These are phyloP conservation scores for Brachypodius melanocephalos DNA, from an alignment of 2,113 vertebrate species.

Conservation along the genomic window DNA sequence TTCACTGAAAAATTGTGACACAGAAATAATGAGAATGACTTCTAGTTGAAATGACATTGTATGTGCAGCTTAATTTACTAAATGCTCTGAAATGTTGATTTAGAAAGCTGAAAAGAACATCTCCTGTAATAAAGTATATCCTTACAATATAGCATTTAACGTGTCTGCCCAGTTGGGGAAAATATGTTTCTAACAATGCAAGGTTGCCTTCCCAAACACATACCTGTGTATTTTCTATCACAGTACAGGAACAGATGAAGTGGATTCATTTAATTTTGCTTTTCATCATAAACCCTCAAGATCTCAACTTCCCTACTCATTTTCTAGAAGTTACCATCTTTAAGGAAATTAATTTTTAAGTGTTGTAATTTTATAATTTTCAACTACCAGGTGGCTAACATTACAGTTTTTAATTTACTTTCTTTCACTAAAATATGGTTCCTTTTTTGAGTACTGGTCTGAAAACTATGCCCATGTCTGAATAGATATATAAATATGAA, in stretches of 20 bases:
- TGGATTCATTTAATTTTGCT: not conserved
- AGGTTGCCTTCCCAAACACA: not conserved
- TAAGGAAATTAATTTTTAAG: conserved; percentile 38
- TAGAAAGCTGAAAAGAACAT: not conserved
- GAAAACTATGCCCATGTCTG: not conserved
- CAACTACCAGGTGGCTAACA: not conserved
- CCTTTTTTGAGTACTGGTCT: not conserved
- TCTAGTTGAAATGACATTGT: not conserved
- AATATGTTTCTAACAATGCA: not conserved
- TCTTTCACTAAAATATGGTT: not conserved
- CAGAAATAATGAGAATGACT: not conserved
- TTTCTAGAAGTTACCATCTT: conserved; percentile 34
- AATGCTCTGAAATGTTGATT: not conserved
- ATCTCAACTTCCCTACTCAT: conserved; percentile 11
- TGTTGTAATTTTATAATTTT: conserved; percentile 53
- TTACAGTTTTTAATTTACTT: not conserved
- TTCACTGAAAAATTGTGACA: not conserved
- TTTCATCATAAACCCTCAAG: not conserved
- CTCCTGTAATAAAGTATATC: not conserved
- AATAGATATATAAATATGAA: not conserved
- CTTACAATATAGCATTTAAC: not conserved
- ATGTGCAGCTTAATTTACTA: not conserved
- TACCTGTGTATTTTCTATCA: not conserved
- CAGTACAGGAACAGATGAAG: not conserved
- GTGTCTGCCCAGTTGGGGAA: not conserved